Conservation (phyloP, 2,888 invertebrate species). For the Aradus depressus region DNA sequence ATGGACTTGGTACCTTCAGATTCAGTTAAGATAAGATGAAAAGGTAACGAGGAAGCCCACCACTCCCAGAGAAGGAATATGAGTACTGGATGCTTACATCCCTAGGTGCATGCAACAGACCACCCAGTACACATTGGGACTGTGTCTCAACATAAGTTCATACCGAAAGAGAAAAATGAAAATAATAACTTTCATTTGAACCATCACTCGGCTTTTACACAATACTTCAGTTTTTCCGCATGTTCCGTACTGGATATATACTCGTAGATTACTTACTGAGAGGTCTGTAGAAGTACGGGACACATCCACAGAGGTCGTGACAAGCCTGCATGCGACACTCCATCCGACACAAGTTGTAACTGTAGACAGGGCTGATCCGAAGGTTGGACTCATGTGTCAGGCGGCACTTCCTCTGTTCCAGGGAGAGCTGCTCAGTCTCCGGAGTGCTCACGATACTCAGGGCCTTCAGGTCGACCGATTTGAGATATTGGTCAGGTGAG, state of each 20-base stretch:
- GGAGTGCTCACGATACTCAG: constrained; percentile 47
- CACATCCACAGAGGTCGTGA: constrained; percentile 35
- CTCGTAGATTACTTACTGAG: neutral
- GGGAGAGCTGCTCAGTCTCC: constrained; percentile 37
- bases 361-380: constrained; percentile 34
- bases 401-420: constrained; percentile 35
- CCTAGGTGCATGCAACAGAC: no score
- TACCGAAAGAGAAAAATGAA: no score
- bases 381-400: constrained; percentile 33
- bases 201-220: no score
- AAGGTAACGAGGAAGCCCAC: no score
- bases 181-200: no score
- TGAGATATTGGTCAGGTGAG: constrained; percentile 39
- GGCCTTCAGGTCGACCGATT: constrained; percentile 49
- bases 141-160: no score
- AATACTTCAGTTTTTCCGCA: no score
- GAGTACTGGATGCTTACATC: no score
- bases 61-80: no score
- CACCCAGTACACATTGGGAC: no score
- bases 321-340: constrained; percentile 36
- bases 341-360: constrained; percentile 36
- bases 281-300: constrained; percentile 36
- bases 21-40: no score
- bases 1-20: no score
- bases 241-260: neutral